These are phyloP conservation scores for Todus mexicanus DNA, from an alignment of 2,797 vertebrate species.

Conservation along the genomic window DNA sequence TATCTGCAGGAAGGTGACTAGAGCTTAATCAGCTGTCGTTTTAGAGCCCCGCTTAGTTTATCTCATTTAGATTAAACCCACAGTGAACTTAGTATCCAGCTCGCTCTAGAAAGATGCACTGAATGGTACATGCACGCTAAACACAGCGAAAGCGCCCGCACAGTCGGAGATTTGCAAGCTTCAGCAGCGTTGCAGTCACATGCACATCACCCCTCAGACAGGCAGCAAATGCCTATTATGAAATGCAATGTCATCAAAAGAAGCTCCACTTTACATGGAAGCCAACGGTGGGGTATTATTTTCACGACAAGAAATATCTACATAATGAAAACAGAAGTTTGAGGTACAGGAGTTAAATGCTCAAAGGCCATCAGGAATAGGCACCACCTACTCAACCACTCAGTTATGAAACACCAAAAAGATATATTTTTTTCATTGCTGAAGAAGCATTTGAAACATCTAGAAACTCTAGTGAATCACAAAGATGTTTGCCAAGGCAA, in stretches of 20 bases:
- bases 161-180: not conserved
- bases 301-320: not conserved
- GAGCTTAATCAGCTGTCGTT: not conserved
- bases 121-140: rapidly evolving
- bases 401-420: not conserved
- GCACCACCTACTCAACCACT: not conserved
- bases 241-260: not conserved
- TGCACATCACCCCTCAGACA: not conserved
- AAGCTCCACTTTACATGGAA: not conserved
- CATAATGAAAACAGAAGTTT: not conserved
- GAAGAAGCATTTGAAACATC: constrained; percentile 16
- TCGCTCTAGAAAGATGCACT: rapidly evolving
- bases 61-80: not conserved
- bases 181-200: not conserved
- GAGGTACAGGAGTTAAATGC: not conserved
- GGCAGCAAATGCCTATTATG: not conserved
- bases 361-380: constrained; percentile 22
- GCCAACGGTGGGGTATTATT: not conserved
- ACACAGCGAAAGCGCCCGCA: rapidly evolving
- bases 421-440: not conserved
- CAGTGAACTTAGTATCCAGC: not conserved
- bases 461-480: constrained; percentile 31
- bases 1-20: not conserved
- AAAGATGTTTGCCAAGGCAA: not conserved
- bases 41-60: not conserved